phyloP scores from a whole-genome alignment of 2,888 invertebrate genomes.

The Erannis defoliaria region DNA sequence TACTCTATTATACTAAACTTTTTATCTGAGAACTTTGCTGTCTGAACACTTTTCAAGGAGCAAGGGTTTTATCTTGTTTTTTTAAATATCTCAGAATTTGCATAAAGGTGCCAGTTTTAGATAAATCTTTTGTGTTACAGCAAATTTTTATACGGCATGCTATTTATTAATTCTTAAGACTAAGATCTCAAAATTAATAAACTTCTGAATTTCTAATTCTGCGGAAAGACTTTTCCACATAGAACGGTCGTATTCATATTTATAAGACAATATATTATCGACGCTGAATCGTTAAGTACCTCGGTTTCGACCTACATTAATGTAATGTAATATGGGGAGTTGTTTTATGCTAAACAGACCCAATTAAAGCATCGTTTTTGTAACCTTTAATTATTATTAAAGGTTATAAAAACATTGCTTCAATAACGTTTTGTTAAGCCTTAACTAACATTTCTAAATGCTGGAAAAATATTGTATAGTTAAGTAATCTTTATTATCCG shows the following conservation, averaged over 20 bases:
- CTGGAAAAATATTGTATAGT: not conserved
- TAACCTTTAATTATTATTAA: not conserved
- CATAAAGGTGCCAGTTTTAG: slow-evolving; percentile 5
- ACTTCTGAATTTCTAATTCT: too few relatives aligned
- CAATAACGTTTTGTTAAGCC: not conserved
- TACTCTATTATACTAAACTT: slow-evolving; percentile 9
- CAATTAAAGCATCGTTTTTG: not conserved
- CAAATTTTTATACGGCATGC: not conserved
- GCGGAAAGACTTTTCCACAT: too few relatives aligned
- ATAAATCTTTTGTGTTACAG: not conserved
- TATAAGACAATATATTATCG: too few relatives aligned
- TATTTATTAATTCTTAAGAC: too few relatives aligned
- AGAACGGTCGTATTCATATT: too few relatives aligned
- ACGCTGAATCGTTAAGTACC: too few relatives aligned
- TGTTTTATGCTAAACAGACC: slow-evolving; percentile 8
- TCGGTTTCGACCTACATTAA: not conserved
- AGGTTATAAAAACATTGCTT: not conserved
- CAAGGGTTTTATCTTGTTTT: slow-evolving; percentile 2
- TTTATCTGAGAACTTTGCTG: slow-evolving; percentile 11
- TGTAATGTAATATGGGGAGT: not conserved
- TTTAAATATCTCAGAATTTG: not conserved
- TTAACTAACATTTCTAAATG: not conserved
- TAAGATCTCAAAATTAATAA: too few relatives aligned
- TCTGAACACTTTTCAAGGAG: slow-evolving; percentile 14
- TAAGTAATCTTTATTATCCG: slow-evolving; percentile 1